Evolutionary conservation across 2,113 vertebrate genomes (phyloP).

Genomic region (Atrichornis clamosus): DNA sequence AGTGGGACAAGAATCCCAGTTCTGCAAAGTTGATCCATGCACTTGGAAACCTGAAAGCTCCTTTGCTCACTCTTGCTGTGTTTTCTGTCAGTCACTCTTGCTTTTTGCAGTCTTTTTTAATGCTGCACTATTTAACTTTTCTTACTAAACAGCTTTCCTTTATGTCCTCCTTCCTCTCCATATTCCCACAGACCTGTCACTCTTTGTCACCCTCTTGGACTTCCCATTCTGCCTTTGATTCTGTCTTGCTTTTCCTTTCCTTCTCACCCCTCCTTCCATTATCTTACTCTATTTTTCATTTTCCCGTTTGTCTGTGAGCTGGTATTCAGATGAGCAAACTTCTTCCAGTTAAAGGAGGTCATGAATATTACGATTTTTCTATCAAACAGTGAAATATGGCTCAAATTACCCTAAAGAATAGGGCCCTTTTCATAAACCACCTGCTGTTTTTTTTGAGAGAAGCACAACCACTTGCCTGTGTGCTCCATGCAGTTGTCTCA

Average conservation of each 20-base stretch:
- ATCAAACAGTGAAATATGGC: slow-evolving; percentile 59
- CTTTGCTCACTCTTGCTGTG: not conserved
- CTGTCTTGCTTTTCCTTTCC: not conserved
- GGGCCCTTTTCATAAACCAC: slow-evolving; percentile 60
- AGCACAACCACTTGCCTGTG: slow-evolving; percentile 18
- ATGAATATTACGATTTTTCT: slow-evolving; percentile 59
- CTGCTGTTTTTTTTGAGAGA: slow-evolving; percentile 45
- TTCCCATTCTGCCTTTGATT: slow-evolving; percentile 18
- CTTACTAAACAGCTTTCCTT: slow-evolving; percentile 11
- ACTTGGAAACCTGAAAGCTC: not conserved
- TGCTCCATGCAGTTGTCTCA: slow-evolving; percentile 39
- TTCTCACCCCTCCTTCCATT: not conserved
- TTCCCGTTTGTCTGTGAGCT: slow-evolving; percentile 21
- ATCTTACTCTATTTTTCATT: slow-evolving; percentile 31
- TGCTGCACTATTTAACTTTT: not conserved
- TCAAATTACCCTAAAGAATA: slow-evolving; percentile 58
- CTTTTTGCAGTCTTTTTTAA: not conserved
- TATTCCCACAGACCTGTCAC: not conserved
- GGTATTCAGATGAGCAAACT: slow-evolving; percentile 49
- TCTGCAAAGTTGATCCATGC: not conserved
- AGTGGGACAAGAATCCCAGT: not conserved
- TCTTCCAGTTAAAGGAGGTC: slow-evolving; percentile 45
- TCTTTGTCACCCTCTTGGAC: slow-evolving; percentile 22
- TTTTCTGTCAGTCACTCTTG: not conserved
- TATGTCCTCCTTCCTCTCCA: not conserved